Percentiles rank a stretch among this genome's conserved stretches.
phyloP scores from a whole-genome alignment of 2,888 invertebrate genomes.

The Drosophila cognata region DNA sequence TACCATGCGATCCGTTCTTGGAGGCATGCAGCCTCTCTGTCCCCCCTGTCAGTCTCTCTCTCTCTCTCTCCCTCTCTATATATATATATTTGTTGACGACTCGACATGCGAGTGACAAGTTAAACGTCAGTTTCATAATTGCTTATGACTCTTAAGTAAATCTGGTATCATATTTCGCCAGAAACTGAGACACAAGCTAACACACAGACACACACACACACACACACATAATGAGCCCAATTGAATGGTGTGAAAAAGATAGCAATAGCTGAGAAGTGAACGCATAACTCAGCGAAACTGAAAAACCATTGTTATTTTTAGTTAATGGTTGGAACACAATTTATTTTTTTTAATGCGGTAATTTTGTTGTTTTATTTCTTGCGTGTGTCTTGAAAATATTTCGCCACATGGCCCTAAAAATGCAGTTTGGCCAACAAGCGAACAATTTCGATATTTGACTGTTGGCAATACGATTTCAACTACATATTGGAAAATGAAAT shows the following conservation, averaged over 20 bases:
- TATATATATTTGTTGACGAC: constrained; percentile 1
- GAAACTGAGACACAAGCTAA: constrained; percentile 9
- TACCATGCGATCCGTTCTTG: constrained; percentile 26
- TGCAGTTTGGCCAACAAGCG: constrained; percentile 24
- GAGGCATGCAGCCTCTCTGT: neutral
- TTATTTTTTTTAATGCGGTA: constrained; percentile 46
- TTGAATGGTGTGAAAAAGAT: constrained; percentile 58
- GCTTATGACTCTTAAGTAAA: constrained; percentile 70
- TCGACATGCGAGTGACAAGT: constrained; percentile 68
- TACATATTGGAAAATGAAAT: constrained; percentile 20
- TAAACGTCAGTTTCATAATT: constrained; percentile 77
- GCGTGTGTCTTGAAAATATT: constrained; percentile 24
- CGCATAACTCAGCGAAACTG: constrained; percentile 53
- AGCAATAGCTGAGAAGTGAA: constrained; percentile 47
- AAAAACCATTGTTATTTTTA: constrained; percentile 58
- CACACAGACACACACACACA: constrained; percentile 12
- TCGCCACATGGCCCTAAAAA: constrained; percentile 40
- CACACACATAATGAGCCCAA: constrained; percentile 16
- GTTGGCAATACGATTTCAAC: constrained; percentile 30
- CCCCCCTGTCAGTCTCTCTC: neutral
- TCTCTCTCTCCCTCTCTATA: neutral
- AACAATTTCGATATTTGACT: constrained; percentile 28
- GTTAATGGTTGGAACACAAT: constrained; percentile 57
- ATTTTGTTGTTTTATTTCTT: constrained; percentile 15
- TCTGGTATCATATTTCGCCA: constrained; percentile 75